These are phyloP conservation scores for Indicator maculatus DNA, from an alignment of 2,113 vertebrate species.

Conservation along the genomic window DNA sequence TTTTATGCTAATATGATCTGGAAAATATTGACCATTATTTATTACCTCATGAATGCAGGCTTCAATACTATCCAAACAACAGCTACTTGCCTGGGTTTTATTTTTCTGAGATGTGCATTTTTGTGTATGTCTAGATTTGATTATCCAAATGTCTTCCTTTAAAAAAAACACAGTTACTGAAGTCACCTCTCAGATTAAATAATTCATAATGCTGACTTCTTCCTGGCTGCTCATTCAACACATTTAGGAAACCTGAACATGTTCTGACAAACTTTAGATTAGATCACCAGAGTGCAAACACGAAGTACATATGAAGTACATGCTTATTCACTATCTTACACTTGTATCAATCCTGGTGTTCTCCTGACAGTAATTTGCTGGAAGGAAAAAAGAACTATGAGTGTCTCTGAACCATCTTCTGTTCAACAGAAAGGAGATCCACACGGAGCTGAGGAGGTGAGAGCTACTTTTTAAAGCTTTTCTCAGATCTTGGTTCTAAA, in stretches of 20 bases:
- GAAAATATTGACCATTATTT: neutral
- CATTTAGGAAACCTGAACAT: neutral
- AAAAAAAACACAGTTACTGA: neutral
- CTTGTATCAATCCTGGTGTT: neutral
- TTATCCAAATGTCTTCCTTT: neutral
- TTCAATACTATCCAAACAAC: neutral
- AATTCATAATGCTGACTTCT: neutral
- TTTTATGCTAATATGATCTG: neutral
- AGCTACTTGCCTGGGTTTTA: neutral
- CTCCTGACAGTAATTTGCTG: neutral
- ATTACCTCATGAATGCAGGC: neutral
- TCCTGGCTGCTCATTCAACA: neutral
- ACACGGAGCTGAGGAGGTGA: neutral
- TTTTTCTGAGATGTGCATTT: neutral
- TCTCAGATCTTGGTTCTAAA: neutral
- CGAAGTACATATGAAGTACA: neutral
- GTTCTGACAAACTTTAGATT: rapidly evolving
- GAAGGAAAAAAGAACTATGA: neutral
- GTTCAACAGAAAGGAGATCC: neutral
- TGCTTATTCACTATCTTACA: neutral
- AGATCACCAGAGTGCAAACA: neutral
- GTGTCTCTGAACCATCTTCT: neutral
- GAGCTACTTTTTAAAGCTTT: neutral
- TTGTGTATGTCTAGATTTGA: neutral
- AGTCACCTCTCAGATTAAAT: neutral